Conservation (phyloP, 2,113 vertebrate species). For the Pelmatolapia mariae region DNA sequence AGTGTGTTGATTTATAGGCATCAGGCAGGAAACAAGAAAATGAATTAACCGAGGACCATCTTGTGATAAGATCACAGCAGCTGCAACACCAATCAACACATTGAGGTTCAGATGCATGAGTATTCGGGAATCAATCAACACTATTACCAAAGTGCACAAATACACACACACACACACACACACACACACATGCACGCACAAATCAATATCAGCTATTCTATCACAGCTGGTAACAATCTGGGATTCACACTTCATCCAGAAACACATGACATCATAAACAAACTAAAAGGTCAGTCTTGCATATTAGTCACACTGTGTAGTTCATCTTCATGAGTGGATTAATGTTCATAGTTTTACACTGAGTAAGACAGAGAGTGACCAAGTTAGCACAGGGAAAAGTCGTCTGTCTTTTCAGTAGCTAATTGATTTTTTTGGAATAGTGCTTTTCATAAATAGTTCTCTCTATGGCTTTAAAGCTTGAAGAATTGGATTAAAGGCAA, state of each 20-base stretch:
- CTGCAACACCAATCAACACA: neutral
- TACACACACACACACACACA: neutral
- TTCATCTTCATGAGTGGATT: neutral
- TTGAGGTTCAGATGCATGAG: neutral
- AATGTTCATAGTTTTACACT: neutral
- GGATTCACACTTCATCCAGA: neutral
- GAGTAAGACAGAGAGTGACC: neutral
- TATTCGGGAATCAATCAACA: neutral
- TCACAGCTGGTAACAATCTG: neutral
- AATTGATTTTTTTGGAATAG: neutral
- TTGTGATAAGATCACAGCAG: neutral
- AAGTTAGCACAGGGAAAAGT: neutral
- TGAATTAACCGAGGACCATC: neutral
- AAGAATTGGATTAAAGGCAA: neutral
- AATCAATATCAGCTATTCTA: neutral
- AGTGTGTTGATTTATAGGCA: constrained; percentile 30
- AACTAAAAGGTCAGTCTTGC: neutral
- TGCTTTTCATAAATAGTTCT: neutral
- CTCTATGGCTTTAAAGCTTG: neutral
- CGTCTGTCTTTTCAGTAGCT: neutral
- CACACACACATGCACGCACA: neutral
- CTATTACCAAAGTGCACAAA: neutral
- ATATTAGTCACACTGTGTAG: neutral
- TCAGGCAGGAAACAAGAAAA: neutral
- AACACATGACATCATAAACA: neutral